phyloP scores from a whole-genome alignment of 92 coral and sea anemone genomes.

The Paramuricea clavata region DNA sequence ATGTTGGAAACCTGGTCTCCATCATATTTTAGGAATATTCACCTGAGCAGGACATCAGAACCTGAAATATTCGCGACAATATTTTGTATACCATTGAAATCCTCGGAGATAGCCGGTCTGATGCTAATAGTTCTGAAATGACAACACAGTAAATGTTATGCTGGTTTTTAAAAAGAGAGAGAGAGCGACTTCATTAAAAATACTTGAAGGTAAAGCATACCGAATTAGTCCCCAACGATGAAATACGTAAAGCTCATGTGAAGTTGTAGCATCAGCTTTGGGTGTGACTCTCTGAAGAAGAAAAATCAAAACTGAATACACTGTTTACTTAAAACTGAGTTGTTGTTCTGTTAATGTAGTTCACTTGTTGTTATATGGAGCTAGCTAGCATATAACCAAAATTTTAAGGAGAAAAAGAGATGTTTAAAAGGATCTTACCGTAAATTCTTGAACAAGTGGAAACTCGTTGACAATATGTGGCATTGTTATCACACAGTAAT shows the following conservation, averaged over 20 bases:
- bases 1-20: no score
- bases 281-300: constrained; percentile 90
- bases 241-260: constrained; percentile 93
- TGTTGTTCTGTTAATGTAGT: no score
- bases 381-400: no score
- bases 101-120: constrained; percentile 81
- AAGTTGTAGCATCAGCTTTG: constrained; percentile 82
- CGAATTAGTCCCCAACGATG: constrained; percentile 96
- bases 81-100: constrained; percentile 71
- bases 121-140: constrained; percentile 79
- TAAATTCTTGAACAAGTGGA: constrained; percentile 88
- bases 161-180: no score
- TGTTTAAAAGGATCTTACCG: no score
- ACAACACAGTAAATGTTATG: not conserved
- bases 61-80: constrained; percentile 79
- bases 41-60: constrained; percentile 78
- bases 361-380: no score
- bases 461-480: constrained; percentile 98
- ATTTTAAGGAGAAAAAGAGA: no score
- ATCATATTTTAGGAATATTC: not conserved
- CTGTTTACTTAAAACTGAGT: not conserved
- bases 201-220: constrained; percentile 81
- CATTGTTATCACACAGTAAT: constrained; percentile 94
- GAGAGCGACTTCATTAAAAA: no score
- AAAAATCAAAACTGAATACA: not conserved